Evolutionary conservation across 2,888 invertebrate genomes (phyloP).

Genomic region (Cotesia congregata): DNA sequence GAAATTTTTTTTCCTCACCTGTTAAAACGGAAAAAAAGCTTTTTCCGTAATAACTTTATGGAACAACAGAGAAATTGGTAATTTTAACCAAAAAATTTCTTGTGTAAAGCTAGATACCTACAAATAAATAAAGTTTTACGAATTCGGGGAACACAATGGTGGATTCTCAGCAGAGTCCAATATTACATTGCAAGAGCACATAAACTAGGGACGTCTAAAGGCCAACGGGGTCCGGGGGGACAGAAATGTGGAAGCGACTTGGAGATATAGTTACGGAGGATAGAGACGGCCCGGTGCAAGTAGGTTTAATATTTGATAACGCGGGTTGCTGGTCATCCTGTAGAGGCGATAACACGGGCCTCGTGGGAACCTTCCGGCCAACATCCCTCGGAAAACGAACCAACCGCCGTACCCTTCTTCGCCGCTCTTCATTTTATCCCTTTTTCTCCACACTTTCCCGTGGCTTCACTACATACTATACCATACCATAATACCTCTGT

Average conservation of each 20-base stretch:
- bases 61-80: too few relatives aligned
- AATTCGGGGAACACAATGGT: constrained; percentile 34
- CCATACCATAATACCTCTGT: constrained; percentile 30
- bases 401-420: constrained; percentile 44
- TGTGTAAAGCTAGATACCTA: not conserved
- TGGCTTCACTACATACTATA: constrained; percentile 28
- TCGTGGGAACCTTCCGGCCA: constrained; percentile 69
- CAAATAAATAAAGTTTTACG: not conserved
- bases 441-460: constrained; percentile 29
- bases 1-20: not conserved
- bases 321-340: constrained; percentile 69
- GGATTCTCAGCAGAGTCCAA: constrained; percentile 25
- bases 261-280: constrained; percentile 43
- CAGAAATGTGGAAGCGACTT: constrained; percentile 46
- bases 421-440: constrained; percentile 40
- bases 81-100: too few relatives aligned
- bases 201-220: constrained; percentile 46
- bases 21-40: not conserved
- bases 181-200: constrained; percentile 18
- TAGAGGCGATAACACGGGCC: constrained; percentile 70
- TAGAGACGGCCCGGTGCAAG: constrained; percentile 65
- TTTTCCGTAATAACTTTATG: too few relatives aligned
- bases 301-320: constrained; percentile 70
- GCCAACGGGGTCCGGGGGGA: constrained; percentile 48
- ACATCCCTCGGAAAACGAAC: constrained; percentile 67